Evolutionary conservation across 2,797 vertebrate species (phyloP).

Genomic region (Erethizon dorsatum): DNA sequence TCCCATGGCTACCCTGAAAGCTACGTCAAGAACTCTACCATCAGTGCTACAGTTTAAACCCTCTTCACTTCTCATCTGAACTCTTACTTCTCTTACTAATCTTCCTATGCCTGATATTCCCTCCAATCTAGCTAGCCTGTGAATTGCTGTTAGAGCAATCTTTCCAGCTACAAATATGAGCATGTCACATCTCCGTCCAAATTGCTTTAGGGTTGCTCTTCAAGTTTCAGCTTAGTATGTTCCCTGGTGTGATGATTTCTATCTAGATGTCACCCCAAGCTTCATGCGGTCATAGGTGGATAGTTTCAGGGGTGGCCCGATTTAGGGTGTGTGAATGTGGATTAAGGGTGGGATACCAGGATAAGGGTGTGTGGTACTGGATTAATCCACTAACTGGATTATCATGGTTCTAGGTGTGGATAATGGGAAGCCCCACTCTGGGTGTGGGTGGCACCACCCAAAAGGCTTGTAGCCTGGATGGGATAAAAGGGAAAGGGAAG

Average conservation of each 20-base stretch:
- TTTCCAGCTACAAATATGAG: constrained; percentile 18
- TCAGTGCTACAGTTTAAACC: background rate
- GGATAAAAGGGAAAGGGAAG: background rate
- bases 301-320: background rate
- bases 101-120: background rate
- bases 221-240: background rate
- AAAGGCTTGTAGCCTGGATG: background rate
- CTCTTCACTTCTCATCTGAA: constrained; percentile 24
- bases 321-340: background rate
- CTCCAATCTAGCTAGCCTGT: background rate
- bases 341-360: background rate
- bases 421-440: background rate
- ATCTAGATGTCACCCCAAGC: background rate
- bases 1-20: background rate
- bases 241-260: background rate
- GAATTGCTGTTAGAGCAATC: background rate
- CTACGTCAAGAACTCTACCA: background rate
- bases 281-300: background rate
- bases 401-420: background rate
- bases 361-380: background rate
- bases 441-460: background rate
- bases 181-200: background rate
- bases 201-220: background rate
- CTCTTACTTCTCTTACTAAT: background rate
- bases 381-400: background rate